Evolutionary conservation across 2,113 vertebrate species (phyloP).

Genomic region (Picathartes gymnocephalus): DNA sequence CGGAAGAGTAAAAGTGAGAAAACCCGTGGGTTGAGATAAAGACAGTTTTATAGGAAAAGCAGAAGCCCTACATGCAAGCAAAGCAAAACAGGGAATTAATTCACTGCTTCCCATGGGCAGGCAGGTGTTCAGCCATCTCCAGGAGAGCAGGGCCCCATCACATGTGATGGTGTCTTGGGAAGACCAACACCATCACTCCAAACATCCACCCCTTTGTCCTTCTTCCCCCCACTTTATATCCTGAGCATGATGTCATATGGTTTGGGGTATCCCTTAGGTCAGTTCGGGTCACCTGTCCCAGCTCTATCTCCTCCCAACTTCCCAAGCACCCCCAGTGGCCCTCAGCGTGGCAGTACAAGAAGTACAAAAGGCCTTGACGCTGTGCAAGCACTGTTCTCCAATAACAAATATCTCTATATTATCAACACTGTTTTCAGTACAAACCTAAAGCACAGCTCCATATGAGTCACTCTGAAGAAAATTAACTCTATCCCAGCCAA

Average conservation of each 20-base stretch:
- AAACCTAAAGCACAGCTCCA: not conserved
- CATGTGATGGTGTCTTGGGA: not conserved
- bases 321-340: not conserved
- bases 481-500: not conserved
- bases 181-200: not conserved
- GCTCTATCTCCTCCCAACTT: not conserved
- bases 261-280: not conserved
- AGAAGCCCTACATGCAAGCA: not conserved
- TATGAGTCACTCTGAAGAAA: not conserved
- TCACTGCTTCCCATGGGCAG: not conserved
- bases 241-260: not conserved
- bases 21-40: not conserved
- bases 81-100: not conserved
- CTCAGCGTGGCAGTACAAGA: accelerated
- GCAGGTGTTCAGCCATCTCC: not conserved
- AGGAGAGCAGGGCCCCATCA: not conserved
- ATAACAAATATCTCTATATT: not conserved
- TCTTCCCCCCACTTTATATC: not conserved
- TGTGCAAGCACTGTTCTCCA: not conserved
- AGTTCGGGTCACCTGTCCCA: not conserved
- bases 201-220: accelerated
- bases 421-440: not conserved
- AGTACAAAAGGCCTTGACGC: not conserved
- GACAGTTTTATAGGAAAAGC: not conserved
- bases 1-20: not conserved